Evolutionary conservation across 2,888 invertebrate species (phyloP), one percentile per base, ranked within the genome.

Genomic region (Plutella xylostella): DNA sequence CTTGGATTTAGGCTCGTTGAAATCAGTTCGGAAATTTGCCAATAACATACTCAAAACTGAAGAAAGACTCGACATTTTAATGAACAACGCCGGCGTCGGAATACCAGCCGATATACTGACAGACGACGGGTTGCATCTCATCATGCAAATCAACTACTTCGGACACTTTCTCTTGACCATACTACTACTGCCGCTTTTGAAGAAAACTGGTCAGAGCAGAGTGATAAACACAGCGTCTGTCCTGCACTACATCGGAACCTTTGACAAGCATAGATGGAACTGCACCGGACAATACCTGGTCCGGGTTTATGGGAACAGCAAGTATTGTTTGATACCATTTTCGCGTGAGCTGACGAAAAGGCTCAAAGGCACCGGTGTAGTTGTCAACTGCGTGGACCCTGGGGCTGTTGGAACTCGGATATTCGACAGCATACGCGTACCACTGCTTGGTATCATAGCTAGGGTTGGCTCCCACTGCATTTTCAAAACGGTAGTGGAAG

Each of bases 81-180:
- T 96, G 35, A 94, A 96, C 66, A 96, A 96, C 62, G 96, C 96
- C 0, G 96, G 95, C 2, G 91, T 92, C 0, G 88, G 92, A 39
- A 78, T 86, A 0, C 87, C 89, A 46, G 76, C 74, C 7, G 88
- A 82, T 40, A 83, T 78, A 33, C 78, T 86, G 45, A 92, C 93
- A 17, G 88, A 89, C 56, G 96, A 97, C 60, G 94, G 92, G 1
- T 72, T 97, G 50, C 96, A 96, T 65, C 78, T 90, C 51, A 93
- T 93, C 9, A 94, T 96, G 91, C 96, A 93, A 41, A 94, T 96
- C 2, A 98, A 98, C 70, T 93, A 97, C 61, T 94, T 92, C 67
- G 97, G 97, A 0, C 93, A 95, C 9, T 97, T 97, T 68, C 83
- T 98, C 22, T 79, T 98, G 42, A 97, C 97, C 0, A 91, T 96